Evolutionary conservation across 2,888 invertebrate species (phyloP).

Genomic region (Meliscaeva auricollis): DNA sequence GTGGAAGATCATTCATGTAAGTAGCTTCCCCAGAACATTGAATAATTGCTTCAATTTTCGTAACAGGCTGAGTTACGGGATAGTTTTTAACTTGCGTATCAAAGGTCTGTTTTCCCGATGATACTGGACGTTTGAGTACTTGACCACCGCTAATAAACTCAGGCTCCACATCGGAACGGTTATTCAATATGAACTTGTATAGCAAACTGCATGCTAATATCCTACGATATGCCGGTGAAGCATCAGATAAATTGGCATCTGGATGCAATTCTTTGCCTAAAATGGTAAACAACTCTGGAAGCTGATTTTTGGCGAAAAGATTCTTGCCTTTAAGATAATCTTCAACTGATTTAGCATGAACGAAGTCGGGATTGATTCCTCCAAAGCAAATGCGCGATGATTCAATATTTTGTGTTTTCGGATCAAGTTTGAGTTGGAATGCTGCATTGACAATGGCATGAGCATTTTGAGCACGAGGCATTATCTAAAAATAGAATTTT

Average conservation of each 20-base stretch:
- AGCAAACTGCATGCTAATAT: slow-evolving; percentile 89
- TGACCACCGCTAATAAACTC: slow-evolving; percentile 86
- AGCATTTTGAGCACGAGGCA: slow-evolving; percentile 89
- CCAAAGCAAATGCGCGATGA: slow-evolving; percentile 87
- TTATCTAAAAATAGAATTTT: slow-evolving; percentile 85
- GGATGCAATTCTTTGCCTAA: slow-evolving; percentile 88
- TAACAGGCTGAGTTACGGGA: slow-evolving; percentile 91
- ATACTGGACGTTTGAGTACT: slow-evolving; percentile 87
- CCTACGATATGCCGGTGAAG: slow-evolving; percentile 88
- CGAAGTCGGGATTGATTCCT: slow-evolving; percentile 85
- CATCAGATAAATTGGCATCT: slow-evolving; percentile 87
- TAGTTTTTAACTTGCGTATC: slow-evolving; percentile 89
- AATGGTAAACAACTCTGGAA: slow-evolving; percentile 85
- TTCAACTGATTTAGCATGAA: slow-evolving; percentile 86
- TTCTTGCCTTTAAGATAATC: slow-evolving; percentile 83
- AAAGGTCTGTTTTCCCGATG: slow-evolving; percentile 89
- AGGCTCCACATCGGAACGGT: slow-evolving; percentile 85
- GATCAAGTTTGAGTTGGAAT: slow-evolving; percentile 87
- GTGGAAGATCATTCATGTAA: slow-evolving; percentile 90
- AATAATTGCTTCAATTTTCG: slow-evolving; percentile 89
- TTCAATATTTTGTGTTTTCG: slow-evolving; percentile 79
- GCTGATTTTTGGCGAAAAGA: slow-evolving; percentile 84
- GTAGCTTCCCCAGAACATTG: slow-evolving; percentile 91
- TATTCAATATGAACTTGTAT: slow-evolving; percentile 88
- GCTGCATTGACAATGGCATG: slow-evolving; percentile 90